Conservation (phyloP, 2,797 vertebrate genomes). For the Pteropus rufus region DNA sequence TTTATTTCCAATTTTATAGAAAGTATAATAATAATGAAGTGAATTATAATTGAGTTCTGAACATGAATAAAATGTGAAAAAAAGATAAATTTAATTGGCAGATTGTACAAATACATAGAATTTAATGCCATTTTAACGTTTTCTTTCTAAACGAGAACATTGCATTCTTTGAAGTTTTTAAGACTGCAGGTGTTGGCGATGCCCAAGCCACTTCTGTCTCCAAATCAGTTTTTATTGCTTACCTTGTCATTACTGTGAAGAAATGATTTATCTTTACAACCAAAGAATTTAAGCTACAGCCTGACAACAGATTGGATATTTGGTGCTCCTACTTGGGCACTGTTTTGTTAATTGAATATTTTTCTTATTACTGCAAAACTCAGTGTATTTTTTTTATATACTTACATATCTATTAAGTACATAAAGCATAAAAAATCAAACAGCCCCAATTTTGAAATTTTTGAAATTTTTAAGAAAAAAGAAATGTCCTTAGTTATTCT, state of each 20-base stretch:
- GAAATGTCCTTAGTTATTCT: neutral
- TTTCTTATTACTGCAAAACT: neutral
- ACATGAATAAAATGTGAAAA: neutral
- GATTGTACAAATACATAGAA: neutral
- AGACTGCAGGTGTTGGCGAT: neutral
- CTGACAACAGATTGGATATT: neutral
- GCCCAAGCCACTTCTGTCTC: neutral
- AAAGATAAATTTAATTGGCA: neutral
- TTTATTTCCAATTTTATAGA: slow-evolving; percentile 43
- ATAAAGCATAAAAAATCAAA: neutral
- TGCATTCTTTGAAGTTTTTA: neutral
- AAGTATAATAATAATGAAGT: neutral
- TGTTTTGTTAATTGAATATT: neutral
- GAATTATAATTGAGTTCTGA: neutral
- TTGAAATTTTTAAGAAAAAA: neutral
- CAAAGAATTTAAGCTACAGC: neutral
- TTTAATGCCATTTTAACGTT: neutral
- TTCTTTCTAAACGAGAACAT: slow-evolving; percentile 29
- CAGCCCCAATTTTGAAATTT: neutral
- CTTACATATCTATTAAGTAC: neutral
- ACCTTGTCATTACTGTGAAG: neutral
- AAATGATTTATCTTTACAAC: neutral
- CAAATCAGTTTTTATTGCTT: slow-evolving; percentile 1
- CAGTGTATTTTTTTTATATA: neutral
- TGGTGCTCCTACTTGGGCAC: neutral